These are phyloP conservation scores for Cyclargus thomasi DNA, from an alignment of 1,140 invertebrate genomes.

Conservation along the genomic window DNA sequence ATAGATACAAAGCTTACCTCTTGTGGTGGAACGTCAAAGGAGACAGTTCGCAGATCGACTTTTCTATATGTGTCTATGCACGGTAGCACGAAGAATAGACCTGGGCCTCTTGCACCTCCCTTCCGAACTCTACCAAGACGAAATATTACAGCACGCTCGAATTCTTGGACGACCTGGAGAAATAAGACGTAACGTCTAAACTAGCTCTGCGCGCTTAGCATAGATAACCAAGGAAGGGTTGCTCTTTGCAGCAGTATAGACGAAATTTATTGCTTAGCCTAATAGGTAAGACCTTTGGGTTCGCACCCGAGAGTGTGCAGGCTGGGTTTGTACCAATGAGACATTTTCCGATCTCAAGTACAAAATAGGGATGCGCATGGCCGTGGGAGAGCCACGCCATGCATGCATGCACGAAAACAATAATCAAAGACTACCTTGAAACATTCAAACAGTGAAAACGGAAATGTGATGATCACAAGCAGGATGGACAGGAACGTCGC, in stretches of 20 bases:
- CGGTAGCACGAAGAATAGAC: conserved; percentile 92
- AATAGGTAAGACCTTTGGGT: no score
- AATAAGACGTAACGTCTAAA: conserved; percentile 16
- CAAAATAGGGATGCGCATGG: no score
- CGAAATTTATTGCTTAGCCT: no score
- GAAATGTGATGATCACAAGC: conserved; percentile 86
- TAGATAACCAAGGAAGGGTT: no score
- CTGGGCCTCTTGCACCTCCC: conserved; percentile 90
- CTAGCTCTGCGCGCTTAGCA: no score
- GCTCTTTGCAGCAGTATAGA: no score
- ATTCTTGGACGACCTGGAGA: conserved; percentile 90
- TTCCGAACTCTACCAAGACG: conserved; percentile 87
- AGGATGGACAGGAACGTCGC: conserved; percentile 87
- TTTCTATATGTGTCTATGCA: conserved; percentile 94
- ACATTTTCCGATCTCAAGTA: no score
- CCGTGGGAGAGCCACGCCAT: no score
- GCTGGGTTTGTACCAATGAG: no score
- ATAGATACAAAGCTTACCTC: conserved; percentile 61
- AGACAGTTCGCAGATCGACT: conserved; percentile 87
- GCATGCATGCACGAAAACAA: no score
- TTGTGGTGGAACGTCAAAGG: conserved; percentile 77
- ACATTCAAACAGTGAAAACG: conserved; percentile 89
- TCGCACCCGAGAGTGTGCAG: no score
- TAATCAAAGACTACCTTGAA: conserved; percentile 78
- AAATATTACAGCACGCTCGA: conserved; percentile 93